Evolutionary conservation across 2,797 vertebrate species (phyloP).

Genomic region (Sciurus vulgaris): DNA sequence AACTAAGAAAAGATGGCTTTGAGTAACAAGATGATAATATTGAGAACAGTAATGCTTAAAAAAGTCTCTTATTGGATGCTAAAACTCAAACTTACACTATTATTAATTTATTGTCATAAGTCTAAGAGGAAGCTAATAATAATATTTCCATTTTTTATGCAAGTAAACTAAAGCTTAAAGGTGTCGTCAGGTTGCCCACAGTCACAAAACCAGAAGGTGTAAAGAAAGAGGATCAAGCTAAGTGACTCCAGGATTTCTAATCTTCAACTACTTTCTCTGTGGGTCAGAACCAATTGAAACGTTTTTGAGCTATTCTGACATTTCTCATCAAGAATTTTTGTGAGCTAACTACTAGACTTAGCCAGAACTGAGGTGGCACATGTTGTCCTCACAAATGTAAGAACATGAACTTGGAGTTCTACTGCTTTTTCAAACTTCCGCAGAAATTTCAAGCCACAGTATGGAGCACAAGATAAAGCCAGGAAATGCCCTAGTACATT

Average conservation of each 20-base stretch:
- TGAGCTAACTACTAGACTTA: background rate
- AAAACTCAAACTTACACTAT: constrained; percentile 6
- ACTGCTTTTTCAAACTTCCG: constrained; percentile 44
- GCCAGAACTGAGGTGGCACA: background rate
- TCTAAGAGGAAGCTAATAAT: background rate
- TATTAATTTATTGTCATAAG: constrained; percentile 54
- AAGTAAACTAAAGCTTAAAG: constrained; percentile 14
- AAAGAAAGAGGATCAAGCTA: background rate
- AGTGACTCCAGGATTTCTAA: background rate
- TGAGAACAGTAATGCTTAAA: constrained; percentile 50
- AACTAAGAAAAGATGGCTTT: constrained; percentile 51
- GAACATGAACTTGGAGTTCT: background rate
- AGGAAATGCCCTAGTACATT: background rate
- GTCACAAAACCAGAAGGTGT: background rate
- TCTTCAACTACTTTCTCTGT: background rate
- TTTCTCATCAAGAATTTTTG: constrained; percentile 6
- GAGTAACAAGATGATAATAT: constrained; percentile 51
- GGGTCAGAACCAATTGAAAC: background rate
- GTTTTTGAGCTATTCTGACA: background rate
- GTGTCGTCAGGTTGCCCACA: background rate
- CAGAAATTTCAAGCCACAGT: constrained; percentile 29
- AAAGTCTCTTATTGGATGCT: background rate
- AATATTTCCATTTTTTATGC: background rate
- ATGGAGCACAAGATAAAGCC: background rate
- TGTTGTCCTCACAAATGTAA: background rate